Base-by-base conservation (phyloP, 2,113 vertebrate species). In the Aplodontia rufa region DNA sequence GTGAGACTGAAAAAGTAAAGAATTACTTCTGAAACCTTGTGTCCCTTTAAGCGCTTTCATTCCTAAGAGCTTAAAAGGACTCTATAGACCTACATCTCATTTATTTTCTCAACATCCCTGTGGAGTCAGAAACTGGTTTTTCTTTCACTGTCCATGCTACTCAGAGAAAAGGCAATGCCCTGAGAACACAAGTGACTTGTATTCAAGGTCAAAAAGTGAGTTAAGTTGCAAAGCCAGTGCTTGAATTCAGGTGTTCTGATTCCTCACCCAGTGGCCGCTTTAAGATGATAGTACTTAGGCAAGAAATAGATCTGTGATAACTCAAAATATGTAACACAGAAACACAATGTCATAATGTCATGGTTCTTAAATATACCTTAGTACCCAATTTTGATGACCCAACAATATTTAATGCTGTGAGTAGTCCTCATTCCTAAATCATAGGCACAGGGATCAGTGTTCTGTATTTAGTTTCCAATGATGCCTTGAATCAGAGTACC, bases 81-180 rank as follows among this genome's bases (percentile, higher is more conserved):
- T 90, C 64, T 86, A 10, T 53, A 86, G 92, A 85, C 80, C 62
- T 66, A 83, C 17, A 53, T 89, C 49, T 97, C 62, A 94, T 93
- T 97, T 97, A 97, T 96, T 98, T 97, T 95, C 78, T 90, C 26
- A 71, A 94, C 85, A 96, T 97, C 85, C 92, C 95, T 51, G 37
- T 79, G 64, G 95, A 95, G 62, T 88, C 37, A 90, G 88, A 92
- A 45, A 62, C 45, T 75, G 87, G 87, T 66, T 96, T 95, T 94
- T 64, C 82, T 94, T 96, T 94, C 82, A 91, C 88, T 92, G 72
- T 95, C 92, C 42, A 26, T 68, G 62, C 53, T 64, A 53, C 62
- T 97, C 24, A 76, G 66, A 86, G 42, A 42, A 75, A 96, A 93
- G 69, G 82, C 69, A 78, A n/a, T 90, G 40, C 78, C 68, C 84